Conservation (phyloP, 92 coral and sea anemone genomes). For the Zoanthus sansibaricus region DNA sequence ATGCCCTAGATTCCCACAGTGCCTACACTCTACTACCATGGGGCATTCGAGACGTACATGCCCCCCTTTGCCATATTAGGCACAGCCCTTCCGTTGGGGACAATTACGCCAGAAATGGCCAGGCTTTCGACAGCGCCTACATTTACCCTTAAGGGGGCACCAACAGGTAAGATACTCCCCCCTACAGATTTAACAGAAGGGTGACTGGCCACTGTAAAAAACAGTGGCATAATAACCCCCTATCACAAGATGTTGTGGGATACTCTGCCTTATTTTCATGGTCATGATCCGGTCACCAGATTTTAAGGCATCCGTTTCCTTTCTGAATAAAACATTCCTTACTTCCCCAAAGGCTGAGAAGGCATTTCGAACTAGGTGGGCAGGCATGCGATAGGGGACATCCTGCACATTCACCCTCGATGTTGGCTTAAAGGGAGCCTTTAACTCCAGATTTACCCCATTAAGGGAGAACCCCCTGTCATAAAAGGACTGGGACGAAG, state of each 20-base stretch:
- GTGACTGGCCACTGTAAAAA: neutral
- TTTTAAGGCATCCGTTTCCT: neutral
- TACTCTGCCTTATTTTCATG: neutral
- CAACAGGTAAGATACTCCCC: neutral
- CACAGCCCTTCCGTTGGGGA: neutral
- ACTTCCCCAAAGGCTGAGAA: neutral
- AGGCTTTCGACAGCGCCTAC: neutral
- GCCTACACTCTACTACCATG: neutral
- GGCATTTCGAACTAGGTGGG: neutral
- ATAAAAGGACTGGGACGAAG: neutral
- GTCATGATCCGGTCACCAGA: neutral
- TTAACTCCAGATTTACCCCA: neutral
- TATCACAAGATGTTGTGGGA: neutral
- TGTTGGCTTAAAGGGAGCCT: neutral
- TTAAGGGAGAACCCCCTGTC: neutral
- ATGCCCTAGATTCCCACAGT: too few species aligned
- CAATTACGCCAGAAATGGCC: neutral
- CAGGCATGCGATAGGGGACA: slow-evolving; percentile 13
- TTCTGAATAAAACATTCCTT: neutral
- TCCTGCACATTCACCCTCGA: neutral
- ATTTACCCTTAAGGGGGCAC: neutral
- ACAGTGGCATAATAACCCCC: neutral
- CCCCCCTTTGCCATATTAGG: neutral
- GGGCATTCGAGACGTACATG: slow-evolving; percentile 11
- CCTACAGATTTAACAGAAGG: neutral